Percentiles rank a stretch among this genome's conserved stretches.
phyloP scores from a whole-genome alignment of 2,113 vertebrate species.

The Indicator indicator region DNA sequence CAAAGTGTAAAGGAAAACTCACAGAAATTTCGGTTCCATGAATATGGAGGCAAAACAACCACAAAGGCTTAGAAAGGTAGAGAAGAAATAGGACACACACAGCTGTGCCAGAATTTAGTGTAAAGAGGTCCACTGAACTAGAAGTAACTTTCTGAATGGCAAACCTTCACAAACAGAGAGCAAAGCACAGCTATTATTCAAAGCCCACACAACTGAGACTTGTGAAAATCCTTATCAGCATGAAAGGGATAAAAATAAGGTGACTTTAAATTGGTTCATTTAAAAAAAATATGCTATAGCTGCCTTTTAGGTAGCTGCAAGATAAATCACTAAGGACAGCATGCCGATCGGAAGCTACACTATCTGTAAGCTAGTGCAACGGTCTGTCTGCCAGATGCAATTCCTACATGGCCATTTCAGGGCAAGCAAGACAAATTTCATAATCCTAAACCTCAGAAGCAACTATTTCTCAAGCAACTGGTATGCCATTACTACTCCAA shows the following conservation, averaged over 20 bases:
- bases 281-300: fast-evolving
- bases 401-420: not conserved
- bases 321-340: not conserved
- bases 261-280: not conserved
- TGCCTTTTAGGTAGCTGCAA: not conserved
- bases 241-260: not conserved
- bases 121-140: not conserved
- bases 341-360: not conserved
- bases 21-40: not conserved
- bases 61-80: not conserved
- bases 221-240: not conserved
- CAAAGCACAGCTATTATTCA: not conserved
- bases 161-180: not conserved
- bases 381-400: not conserved
- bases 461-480: not conserved
- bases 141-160: not conserved
- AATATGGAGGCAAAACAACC: not conserved
- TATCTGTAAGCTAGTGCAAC: not conserved
- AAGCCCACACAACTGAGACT: not conserved
- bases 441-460: not conserved
- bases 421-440: not conserved
- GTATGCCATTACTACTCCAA: not conserved
- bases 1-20: not conserved
- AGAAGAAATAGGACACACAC: not conserved
- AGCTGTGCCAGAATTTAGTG: not conserved